Base-by-base conservation (phyloP, 2,797 vertebrate genomes). In the Chaunax sp. region DNA sequence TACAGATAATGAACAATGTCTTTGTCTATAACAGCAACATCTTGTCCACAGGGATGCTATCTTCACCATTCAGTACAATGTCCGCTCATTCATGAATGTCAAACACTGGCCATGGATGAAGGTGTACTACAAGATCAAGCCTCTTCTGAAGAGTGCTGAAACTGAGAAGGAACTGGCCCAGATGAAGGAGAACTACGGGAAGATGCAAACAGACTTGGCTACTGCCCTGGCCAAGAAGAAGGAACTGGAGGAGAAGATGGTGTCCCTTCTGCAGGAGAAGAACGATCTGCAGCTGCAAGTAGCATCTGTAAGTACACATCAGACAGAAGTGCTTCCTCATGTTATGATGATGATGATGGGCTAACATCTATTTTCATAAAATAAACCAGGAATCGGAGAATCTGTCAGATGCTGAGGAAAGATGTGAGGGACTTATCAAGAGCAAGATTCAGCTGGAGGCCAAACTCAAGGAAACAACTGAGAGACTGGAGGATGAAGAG, bases 31-130 rank as follows among this genome's bases (percentile, higher is more conserved):
- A 83, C 33, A 40, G 2, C 7, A 38, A 38, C 2, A 45, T 59
- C 11, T 70, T 72, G 0, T 50, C 16, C 0, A 16, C 64, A 97
- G 95, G 13, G 95, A 95, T 0, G 92, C 96, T 20, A 89, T 97
- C 69, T 95, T 75, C 62, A 93, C 93, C 12, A 94, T 97, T 74
- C 96, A 97, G 80, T 96, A 96, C 89, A 97, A 96, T 0, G 0
- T 97, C 19, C 93, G 96, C 0, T 80, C 96, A 3, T 97, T 97
- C 91, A 96, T 96, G 95, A 96, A 95, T 15, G 96, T 97, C 0
- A 96, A 97, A 70, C 92, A 95, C 60, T 97, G 96, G 96, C 95
- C 96, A 61, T 97, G 96, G 96, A 96, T 97, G 96, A 97, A 97
- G 73, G 90, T 97, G 6, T 98, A 94, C 75, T 97, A 96, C 90